Conservation (phyloP, 2,888 invertebrate species). For the Mesopsocus fuscifrons region DNA sequence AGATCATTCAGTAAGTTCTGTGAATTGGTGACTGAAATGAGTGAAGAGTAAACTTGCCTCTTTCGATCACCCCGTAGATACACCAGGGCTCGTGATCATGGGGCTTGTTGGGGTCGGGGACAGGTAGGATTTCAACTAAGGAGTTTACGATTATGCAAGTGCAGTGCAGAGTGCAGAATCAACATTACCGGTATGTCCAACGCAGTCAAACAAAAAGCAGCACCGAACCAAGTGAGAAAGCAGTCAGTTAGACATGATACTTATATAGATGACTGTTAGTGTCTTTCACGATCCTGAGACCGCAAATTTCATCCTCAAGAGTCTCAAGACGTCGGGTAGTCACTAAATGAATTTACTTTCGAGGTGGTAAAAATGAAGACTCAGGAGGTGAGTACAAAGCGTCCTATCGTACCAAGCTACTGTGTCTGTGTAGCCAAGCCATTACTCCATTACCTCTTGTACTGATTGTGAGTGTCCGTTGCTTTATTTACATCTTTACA, state of each 20-base stretch:
- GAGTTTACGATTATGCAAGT: neutral
- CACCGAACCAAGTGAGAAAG: constrained; percentile 2
- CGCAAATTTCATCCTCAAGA: too few species aligned
- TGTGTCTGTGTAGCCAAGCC: too few species aligned
- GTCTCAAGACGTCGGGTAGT: too few species aligned
- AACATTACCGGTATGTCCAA: constrained; percentile 7
- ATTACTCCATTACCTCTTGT: neutral
- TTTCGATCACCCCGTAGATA: constrained; percentile 34
- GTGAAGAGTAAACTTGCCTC: constrained; percentile 50
- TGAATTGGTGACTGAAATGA: too few species aligned
- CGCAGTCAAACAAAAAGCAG: constrained; percentile 2
- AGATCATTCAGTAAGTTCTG: too few species aligned
- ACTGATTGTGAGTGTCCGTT: neutral
- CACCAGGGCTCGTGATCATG: constrained; percentile 84
- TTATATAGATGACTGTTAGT: too few species aligned
- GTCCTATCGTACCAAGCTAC: too few species aligned
- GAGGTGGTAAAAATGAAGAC: too few species aligned
- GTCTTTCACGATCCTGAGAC: too few species aligned
- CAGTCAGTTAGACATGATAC: neutral
- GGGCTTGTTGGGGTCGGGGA: constrained; percentile 71
- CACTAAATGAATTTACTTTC: too few species aligned
- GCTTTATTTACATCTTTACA: neutral
- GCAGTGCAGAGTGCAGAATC: neutral
- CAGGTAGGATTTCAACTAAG: constrained; percentile 34
- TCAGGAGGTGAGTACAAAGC: too few species aligned